Evolutionary conservation across 2,888 invertebrate genomes (phyloP).

Genomic region (Drosophila falleni): DNA sequence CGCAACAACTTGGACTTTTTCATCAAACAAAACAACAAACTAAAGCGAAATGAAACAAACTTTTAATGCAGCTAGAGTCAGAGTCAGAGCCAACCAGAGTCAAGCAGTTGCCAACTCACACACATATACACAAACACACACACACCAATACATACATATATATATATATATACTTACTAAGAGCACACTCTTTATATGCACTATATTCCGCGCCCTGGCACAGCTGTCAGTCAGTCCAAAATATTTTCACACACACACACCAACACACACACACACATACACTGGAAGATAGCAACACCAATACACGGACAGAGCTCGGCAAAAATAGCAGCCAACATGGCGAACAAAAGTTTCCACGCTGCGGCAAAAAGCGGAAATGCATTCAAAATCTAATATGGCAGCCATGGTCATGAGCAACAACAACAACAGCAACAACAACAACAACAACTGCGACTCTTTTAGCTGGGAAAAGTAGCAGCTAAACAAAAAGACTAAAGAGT

Average conservation of each 20-base stretch:
- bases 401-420: slow-evolving; percentile 80
- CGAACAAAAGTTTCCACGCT: slow-evolving; percentile 79
- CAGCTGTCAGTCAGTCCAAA: slow-evolving; percentile 80
- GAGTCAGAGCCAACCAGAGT: slow-evolving; percentile 53
- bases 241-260: slow-evolving; percentile 62
- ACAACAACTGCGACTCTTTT: slow-evolving; percentile 42
- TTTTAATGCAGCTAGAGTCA: slow-evolving; percentile 75
- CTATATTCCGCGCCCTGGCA: slow-evolving; percentile 57
- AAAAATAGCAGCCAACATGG: slow-evolving; percentile 65
- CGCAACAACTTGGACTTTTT: slow-evolving; percentile 81
- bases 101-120: slow-evolving; percentile 45
- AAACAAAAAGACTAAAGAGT: slow-evolving; percentile 80
- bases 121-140: slow-evolving; percentile 27
- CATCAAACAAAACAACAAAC: slow-evolving; percentile 79
- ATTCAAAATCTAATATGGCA: slow-evolving; percentile 82
- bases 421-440: slow-evolving; percentile 6
- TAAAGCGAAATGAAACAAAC: slow-evolving; percentile 72
- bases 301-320: slow-evolving; percentile 20
- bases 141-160: slow-evolving; percentile 37
- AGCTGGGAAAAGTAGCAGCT: slow-evolving; percentile 72
- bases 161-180: slow-evolving; percentile 7
- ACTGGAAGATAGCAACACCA: slow-evolving; percentile 24
- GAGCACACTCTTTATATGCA: slow-evolving; percentile 13
- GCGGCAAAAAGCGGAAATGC: slow-evolving; percentile 82
- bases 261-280: slow-evolving; percentile 2